Percentiles rank a stretch among this genome's conserved stretches.
Evolutionary conservation across 2,888 invertebrate genomes (phyloP).

Genomic region (Pyrrhia umbra): DNA sequence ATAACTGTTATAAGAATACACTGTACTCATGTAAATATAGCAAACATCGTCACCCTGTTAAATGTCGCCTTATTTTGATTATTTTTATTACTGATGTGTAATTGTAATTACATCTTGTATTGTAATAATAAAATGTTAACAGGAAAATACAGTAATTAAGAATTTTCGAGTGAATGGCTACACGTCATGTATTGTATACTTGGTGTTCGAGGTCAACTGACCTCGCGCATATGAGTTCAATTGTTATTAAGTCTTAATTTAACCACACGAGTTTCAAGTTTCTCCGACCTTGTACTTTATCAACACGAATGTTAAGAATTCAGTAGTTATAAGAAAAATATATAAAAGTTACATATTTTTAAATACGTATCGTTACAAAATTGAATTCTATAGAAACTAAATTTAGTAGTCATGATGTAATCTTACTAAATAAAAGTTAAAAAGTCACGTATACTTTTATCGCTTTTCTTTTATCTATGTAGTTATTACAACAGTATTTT

Average conservation of each 20-base stretch:
- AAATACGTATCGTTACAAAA: neutral
- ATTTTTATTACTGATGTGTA: neutral
- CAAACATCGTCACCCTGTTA: neutral
- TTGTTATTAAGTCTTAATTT: conserved; percentile 36
- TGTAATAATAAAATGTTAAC: conserved; percentile 35
- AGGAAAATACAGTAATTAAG: conserved; percentile 28
- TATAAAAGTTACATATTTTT: neutral
- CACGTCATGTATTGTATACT: conserved; percentile 17
- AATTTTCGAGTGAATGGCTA: conserved; percentile 3
- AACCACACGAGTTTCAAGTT: conserved; percentile 55
- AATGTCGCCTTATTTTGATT: no score
- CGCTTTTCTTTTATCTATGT: conserved; percentile 29
- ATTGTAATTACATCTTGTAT: neutral
- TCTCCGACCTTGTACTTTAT: conserved; percentile 67
- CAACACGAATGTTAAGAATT: conserved; percentile 48
- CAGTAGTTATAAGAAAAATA: conserved; percentile 14
- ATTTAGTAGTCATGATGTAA: conserved; percentile 18
- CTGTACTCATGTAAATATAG: neutral
- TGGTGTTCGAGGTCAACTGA: conserved; percentile 28
- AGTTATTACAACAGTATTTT: conserved; percentile 8
- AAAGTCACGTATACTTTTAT: conserved; percentile 42
- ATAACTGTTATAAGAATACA: no score
- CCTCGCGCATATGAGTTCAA: conserved; percentile 23
- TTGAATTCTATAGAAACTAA: no score
- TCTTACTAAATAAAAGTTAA: neutral